Conservation (phyloP, 2,113 vertebrate species). For the Gadus chalcogrammus region DNA sequence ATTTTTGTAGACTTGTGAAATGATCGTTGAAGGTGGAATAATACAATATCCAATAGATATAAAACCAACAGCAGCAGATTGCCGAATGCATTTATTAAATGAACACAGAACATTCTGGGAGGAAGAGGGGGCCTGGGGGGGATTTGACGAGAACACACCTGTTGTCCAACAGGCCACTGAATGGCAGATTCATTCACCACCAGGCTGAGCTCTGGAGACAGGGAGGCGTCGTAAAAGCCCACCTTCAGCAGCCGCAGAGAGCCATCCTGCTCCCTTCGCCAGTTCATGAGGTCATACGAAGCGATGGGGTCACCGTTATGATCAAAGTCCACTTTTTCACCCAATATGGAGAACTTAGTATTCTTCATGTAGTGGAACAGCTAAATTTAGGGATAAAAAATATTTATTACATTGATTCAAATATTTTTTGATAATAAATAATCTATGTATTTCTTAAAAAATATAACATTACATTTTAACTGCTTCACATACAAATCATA, state of each 20-base stretch:
- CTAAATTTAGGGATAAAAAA: conserved; percentile 32
- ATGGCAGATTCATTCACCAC: conserved; percentile 61
- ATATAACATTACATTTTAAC: background rate
- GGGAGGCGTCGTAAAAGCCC: conserved; percentile 66
- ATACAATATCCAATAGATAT: conserved; percentile 16
- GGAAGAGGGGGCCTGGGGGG: conserved; percentile 42
- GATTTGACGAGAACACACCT: conserved; percentile 61
- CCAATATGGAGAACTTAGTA: conserved; percentile 57
- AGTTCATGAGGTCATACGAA: conserved; percentile 73
- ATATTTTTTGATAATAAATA: too few species aligned
- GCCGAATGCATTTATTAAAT: conserved; percentile 32
- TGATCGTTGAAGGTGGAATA: background rate
- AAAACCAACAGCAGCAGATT: conserved; percentile 13
- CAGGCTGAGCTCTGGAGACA: conserved; percentile 42
- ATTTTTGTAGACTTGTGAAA: background rate
- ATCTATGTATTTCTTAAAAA: too few species aligned
- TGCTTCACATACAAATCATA: background rate
- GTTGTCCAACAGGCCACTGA: conserved; percentile 60
- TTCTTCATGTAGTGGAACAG: conserved; percentile 65
- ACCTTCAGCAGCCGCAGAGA: conserved; percentile 61
- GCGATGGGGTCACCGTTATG: conserved; percentile 71
- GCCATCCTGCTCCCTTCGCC: conserved; percentile 59
- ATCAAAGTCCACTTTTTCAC: conserved; percentile 67
- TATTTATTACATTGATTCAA: background rate
- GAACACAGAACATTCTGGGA: conserved; percentile 40